Conservation (phyloP, 37 sponge, comb jelly and placozoan genomes). For the Axinella damicornis region DNA sequence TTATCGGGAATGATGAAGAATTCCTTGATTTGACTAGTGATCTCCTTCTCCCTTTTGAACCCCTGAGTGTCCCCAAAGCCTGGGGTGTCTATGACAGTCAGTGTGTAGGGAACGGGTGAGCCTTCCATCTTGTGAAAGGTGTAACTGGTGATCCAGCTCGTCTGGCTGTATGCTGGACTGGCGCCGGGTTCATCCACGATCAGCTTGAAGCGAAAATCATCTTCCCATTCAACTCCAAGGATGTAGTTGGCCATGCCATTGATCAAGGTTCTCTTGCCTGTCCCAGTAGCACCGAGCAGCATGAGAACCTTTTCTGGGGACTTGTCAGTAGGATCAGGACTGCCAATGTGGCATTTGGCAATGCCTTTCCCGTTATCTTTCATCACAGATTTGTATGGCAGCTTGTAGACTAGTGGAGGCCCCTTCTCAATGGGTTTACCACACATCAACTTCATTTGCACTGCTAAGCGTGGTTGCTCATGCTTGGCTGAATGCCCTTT, state of each 20-base stretch:
- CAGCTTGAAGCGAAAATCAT: slow-evolving; percentile 77
- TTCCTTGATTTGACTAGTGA: slow-evolving; percentile 44
- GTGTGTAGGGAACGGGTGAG: slow-evolving; percentile 27
- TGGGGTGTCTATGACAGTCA: slow-evolving; percentile 83
- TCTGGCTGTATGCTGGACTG: slow-evolving; percentile 53
- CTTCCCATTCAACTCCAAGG: slow-evolving; percentile 75
- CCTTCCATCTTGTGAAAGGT: slow-evolving; percentile 37
- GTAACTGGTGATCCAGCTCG: slow-evolving; percentile 73
- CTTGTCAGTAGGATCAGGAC: too few relatives aligned
- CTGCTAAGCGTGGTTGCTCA: too few relatives aligned
- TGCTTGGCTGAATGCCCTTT: too few relatives aligned
- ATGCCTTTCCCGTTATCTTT: too few relatives aligned
- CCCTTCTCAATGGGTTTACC: too few relatives aligned
- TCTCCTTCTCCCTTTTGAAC: slow-evolving; percentile 25
- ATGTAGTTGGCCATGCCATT: slow-evolving; percentile 78
- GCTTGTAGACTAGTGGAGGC: too few relatives aligned
- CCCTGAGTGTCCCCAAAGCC: slow-evolving; percentile 84
- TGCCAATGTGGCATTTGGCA: background rate
- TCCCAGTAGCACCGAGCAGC: slow-evolving; percentile 84
- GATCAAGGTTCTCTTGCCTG: slow-evolving; percentile 83
- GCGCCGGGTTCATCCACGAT: slow-evolving; percentile 17
- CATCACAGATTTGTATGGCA: too few relatives aligned
- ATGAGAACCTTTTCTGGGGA: slow-evolving; percentile 62
- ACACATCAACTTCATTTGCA: background rate
- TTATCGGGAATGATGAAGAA: slow-evolving; percentile 40